Conservation (phyloP, 1,140 invertebrate species). For the Apocrypta bakeri region DNA sequence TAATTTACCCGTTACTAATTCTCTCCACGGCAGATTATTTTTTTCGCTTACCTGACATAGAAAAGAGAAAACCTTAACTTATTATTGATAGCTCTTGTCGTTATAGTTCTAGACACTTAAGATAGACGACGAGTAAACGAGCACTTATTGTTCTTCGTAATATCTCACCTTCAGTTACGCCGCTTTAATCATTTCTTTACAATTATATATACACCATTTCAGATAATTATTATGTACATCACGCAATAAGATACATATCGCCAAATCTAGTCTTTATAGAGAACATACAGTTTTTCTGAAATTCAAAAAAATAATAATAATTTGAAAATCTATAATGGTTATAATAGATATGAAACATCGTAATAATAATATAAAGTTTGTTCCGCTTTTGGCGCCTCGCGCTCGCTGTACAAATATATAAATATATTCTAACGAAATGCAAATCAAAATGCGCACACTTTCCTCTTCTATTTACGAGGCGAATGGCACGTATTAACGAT, state of each 20-base stretch:
- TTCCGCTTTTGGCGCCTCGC: neutral
- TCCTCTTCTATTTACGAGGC: slow-evolving; percentile 13
- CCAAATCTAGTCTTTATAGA: slow-evolving; percentile 17
- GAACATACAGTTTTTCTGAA: neutral
- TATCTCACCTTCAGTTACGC: neutral
- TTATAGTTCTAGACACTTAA: slow-evolving; percentile 21
- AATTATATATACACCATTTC: slow-evolving; percentile 49
- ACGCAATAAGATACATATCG: slow-evolving; percentile 6
- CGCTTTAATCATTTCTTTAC: slow-evolving; percentile 46
- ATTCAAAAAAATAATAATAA: slow-evolving; percentile 27
- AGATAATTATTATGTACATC: slow-evolving; percentile 45
- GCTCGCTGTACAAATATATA: no score
- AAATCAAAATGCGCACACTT: slow-evolving; percentile 31
- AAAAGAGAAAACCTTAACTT: slow-evolving; percentile 24
- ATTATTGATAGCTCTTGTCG: neutral
- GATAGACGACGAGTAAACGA: slow-evolving; percentile 21
- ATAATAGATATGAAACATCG: neutral
- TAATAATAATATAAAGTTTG: neutral
- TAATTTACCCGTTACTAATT: slow-evolving; percentile 20
- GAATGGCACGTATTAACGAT: slow-evolving; percentile 50
- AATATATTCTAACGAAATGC: slow-evolving; percentile 31
- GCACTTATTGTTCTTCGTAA: slow-evolving; percentile 7
- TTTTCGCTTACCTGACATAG: slow-evolving; percentile 19
- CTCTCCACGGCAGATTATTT: neutral
- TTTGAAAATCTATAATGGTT: slow-evolving; percentile 7